Percentiles rank a stretch among this genome's conserved stretches.
Conservation (phyloP, 2,797 vertebrate genomes). For the Enteromius treurensis region DNA sequence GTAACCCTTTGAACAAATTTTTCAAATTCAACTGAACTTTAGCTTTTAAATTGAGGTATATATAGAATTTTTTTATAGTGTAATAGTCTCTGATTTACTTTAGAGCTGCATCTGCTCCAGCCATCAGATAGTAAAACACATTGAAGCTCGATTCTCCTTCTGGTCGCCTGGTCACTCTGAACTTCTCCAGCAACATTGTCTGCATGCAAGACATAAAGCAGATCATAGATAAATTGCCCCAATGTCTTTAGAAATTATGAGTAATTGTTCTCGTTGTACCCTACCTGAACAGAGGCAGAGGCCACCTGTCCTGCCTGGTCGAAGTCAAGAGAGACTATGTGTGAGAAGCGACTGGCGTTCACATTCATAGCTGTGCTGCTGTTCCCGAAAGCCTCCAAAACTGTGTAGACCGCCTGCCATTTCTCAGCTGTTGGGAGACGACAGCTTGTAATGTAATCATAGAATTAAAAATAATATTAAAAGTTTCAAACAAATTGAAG, state of each 20-base stretch:
- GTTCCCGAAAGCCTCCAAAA: conserved; percentile 96
- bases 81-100: conserved; percentile 73
- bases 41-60: neutral
- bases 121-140: conserved; percentile 95
- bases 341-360: conserved; percentile 94
- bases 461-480: neutral
- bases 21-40: neutral
- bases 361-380: conserved; percentile 87
- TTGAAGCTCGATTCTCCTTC: conserved; percentile 90
- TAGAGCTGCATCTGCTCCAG: conserved; percentile 86
- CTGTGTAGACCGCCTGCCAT: conserved; percentile 94
- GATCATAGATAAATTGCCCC: neutral
- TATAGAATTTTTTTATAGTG: neutral
- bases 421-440: conserved; percentile 84
- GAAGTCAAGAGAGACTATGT: conserved; percentile 95
- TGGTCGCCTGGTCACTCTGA: conserved; percentile 86
- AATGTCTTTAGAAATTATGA: neutral
- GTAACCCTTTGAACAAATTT: neutral
- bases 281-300: conserved; percentile 94
- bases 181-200: conserved; percentile 96
- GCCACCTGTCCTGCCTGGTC: conserved; percentile 96
- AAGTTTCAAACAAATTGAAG: neutral
- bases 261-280: neutral
- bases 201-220: conserved; percentile 60
- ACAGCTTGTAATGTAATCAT: neutral